These are phyloP conservation scores for Drosophila santomea DNA, from an alignment of 1,140 invertebrate genomes.

Conservation along the genomic window DNA sequence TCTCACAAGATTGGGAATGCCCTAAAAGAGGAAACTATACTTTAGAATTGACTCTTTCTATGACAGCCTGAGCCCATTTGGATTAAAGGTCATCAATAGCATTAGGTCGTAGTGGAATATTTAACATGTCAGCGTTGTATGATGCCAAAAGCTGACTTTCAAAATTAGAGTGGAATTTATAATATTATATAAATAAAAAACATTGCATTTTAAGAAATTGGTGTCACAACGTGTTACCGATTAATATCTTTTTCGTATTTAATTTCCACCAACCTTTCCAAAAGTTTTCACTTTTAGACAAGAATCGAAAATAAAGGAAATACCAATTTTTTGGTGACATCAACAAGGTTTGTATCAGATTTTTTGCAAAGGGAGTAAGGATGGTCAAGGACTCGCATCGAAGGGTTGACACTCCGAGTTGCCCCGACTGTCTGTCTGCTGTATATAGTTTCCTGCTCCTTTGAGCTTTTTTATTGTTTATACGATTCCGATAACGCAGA, in stretches of 20 bases:
- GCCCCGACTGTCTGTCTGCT: conserved; percentile 31
- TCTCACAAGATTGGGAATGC: background rate
- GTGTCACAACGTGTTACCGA: too few species aligned
- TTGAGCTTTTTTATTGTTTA: conserved; percentile 69
- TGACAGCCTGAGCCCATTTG: conserved; percentile 23
- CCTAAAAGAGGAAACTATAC: conserved; percentile 15
- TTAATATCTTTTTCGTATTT: too few species aligned
- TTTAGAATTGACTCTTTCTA: conserved; percentile 17
- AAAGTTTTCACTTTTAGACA: conserved; percentile 41
- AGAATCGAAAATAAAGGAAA: conserved; percentile 57
- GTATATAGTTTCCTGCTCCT: conserved; percentile 39
- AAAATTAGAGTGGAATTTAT: background rate
- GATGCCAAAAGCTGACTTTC: background rate
- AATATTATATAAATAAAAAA: background rate
- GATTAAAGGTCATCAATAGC: conserved; percentile 17
- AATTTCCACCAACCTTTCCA: background rate
- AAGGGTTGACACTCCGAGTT: conserved; percentile 39
- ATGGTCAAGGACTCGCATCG: conserved; percentile 7
- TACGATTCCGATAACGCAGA: conserved; percentile 78
- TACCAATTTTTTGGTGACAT: conserved; percentile 37
- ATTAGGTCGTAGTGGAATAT: background rate
- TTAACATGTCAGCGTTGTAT: too few species aligned
- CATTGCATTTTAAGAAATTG: background rate
- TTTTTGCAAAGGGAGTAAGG: conserved; percentile 8
- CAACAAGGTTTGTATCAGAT: conserved; percentile 20